Evolutionary conservation across 1,140 invertebrate species (phyloP), one percentile per base, ranked within the genome.

Genomic region (Xylocopa sonorina): DNA sequence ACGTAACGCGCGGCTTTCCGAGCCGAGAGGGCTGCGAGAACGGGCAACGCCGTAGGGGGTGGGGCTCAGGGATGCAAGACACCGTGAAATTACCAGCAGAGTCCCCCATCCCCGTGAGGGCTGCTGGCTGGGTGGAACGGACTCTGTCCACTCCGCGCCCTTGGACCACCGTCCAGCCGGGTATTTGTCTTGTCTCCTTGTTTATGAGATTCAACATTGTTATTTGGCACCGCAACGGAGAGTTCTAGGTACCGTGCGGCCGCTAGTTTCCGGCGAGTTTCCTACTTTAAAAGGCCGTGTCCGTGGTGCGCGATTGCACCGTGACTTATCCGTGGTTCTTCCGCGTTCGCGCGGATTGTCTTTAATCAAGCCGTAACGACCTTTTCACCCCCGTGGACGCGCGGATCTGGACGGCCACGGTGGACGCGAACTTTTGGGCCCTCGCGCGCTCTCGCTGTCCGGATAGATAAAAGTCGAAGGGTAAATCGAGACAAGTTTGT

Each of bases 131-230:
- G 88, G 88, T 87, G 89, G 92, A 92, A 92, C 91, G 92, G 91
- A 93, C 91, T 92, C 91, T 93, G 92, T 93, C 92, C 92, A 93
- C 92, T 92, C 87, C 84, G 90, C 89, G 87, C 85, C 87, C 83
- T 83, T 72, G 87, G 86, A 85, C 85, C 84, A 87, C 89, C 88
- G 86, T 83, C 86, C 88, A 88, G 87, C 90, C 88, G 92, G 90
- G 92, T 93, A 93, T 93, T 93, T 93, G 92, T 93, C 92, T 93
- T 93, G 92, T 93, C 92, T 93, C 91, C 91, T 93, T 93, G 92
- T 93, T 93, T 93, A 93, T 93, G 92, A 92, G 92, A 93, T 93
- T 92, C 92, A 92, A 92, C 92, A 92, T 93, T 93, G 92, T 93
- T 93, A 93, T 93, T 93, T 93, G 92, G 92, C 92, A 92, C 92